phyloP scores from a whole-genome alignment of 2,797 vertebrate species.

The Sebastes ruberrimus region DNA sequence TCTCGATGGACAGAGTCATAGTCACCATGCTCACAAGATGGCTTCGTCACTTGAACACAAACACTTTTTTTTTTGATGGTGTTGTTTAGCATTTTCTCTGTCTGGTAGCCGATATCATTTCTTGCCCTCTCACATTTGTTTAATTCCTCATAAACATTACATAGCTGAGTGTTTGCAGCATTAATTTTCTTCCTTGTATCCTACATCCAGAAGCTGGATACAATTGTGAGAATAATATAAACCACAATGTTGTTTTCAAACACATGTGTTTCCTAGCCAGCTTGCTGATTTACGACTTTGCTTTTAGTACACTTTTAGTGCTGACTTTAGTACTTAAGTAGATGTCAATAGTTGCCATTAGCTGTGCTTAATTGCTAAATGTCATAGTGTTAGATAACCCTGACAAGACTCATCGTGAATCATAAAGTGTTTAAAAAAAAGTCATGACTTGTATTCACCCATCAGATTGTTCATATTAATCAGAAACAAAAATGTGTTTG shows the following conservation, averaged over 20 bases:
- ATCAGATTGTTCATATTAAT: background rate
- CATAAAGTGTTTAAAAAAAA: background rate
- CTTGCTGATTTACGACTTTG: background rate
- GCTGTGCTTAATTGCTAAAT: background rate
- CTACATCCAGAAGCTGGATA: background rate
- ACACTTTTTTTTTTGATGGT: too few relatives aligned
- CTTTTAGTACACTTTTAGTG: background rate
- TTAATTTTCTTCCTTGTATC: background rate
- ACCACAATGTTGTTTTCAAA: background rate
- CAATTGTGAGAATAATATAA: background rate
- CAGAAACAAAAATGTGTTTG: background rate
- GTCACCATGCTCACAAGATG: too few relatives aligned
- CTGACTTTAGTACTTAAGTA: background rate
- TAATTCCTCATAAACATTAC: background rate
- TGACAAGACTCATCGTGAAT: background rate
- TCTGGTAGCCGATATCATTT: background rate
- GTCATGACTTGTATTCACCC: background rate
- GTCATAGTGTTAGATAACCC: background rate
- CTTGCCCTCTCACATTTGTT: background rate
- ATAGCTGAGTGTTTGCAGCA: background rate
- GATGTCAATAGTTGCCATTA: background rate
- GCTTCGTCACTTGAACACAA: too few relatives aligned
- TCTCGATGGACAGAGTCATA: too few relatives aligned
- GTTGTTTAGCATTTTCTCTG: background rate
- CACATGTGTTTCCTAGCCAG: background rate